Conservation (phyloP, 1,140 invertebrate genomes). For the Drosophila cardini region DNA sequence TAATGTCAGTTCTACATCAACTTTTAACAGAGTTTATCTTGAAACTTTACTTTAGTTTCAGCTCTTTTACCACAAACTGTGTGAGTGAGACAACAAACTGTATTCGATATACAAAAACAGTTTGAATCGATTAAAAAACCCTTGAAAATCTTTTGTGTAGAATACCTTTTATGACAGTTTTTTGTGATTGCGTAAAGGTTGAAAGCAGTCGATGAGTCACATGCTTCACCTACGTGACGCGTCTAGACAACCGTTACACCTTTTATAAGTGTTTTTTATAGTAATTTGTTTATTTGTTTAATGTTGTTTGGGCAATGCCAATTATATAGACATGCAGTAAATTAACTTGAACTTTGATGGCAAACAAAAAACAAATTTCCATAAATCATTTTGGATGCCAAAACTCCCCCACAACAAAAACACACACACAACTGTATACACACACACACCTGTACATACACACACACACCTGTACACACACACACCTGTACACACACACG, state of each 20-base stretch:
- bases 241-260: constrained; percentile 37
- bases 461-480: not conserved
- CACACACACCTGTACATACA: not conserved
- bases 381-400: constrained; percentile 41
- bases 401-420: constrained; percentile 34
- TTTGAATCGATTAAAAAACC: not conserved
- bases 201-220: constrained; percentile 34
- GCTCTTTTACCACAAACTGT: constrained; percentile 26
- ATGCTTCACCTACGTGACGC: constrained; percentile 38
- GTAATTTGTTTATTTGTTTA: constrained; percentile 39
- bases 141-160: constrained; percentile 7
- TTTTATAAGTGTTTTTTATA: constrained; percentile 36
- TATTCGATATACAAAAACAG: not conserved
- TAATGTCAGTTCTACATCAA: constrained; percentile 69
- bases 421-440: not conserved
- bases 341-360: constrained; percentile 31
- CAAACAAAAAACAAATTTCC: constrained; percentile 15
- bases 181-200: not conserved
- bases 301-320: constrained; percentile 39
- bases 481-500: not conserved
- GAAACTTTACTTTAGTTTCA: constrained; percentile 36
- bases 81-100: constrained; percentile 31
- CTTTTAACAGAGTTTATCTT: constrained; percentile 22
- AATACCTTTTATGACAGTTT: constrained; percentile 1
- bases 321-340: constrained; percentile 41